Evolutionary conservation across 2,888 invertebrate genomes (phyloP), one percentile per base, ranked within the genome.

Genomic region (Resseliella maxima): DNA sequence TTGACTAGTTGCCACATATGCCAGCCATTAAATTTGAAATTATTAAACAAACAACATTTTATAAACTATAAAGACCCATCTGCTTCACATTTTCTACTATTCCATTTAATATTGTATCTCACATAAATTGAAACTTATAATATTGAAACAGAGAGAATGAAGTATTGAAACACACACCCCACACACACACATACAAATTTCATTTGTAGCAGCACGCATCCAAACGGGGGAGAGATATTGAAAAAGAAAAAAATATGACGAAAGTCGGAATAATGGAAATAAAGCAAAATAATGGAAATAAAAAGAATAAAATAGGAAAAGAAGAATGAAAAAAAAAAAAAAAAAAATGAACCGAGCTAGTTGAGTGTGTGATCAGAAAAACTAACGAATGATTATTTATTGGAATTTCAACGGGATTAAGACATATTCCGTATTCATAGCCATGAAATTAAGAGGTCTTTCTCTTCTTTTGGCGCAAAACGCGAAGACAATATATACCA

Each of bases 111-210:
- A 59, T n/a, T 59, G 59, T 59, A 59, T 59, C 59, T 6, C 24
- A 59, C 24, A 50, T 50, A 59, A 59, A 59, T 59, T 59, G 59
- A 59, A 59, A 59, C 59, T 59, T 24, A 59, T 59, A n/a, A 59
- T 24, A 59, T 59, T 24, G 59, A 59, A 24, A 59, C 5, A 8
- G 41, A 12, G 41, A 59, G n/a, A 59, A 50, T 50, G 50, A 50
- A 50, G 24, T 24, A 59, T 24, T 18, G 46, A 50, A 50, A 50
- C 2, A 15, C 15, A 18, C 15, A 50, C 8, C 8, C 8, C 8
- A 50, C 2, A 50, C 8, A 50, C 46, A 50, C 18, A 15, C 18
- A 50, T 50, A 15, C 15, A 50, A 18, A 50, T 18, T 15, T n/a
- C n/a, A n/a, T n/a, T n/a, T n/a, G n/a, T n/a, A n/a, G n/a, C n/a